phyloP scores from a whole-genome alignment of 2,888 invertebrate genomes.

The Heterodera filipjevi region DNA sequence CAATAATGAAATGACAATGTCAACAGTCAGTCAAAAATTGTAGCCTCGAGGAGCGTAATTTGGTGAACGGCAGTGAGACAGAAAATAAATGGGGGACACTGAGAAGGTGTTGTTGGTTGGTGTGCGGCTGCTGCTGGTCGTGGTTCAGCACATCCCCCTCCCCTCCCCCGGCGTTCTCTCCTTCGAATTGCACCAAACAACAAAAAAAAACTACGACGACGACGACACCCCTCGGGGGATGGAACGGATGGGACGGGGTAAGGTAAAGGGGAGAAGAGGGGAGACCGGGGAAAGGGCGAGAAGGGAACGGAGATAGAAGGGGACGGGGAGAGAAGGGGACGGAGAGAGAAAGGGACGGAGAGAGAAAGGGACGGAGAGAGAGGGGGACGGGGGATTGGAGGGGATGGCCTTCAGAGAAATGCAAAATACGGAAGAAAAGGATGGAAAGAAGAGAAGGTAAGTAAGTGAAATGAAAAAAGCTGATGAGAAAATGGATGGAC shows the following conservation, averaged over 20 bases:
- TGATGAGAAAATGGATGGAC: background rate
- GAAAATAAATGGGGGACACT: background rate
- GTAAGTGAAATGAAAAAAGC: slow-evolving; percentile 13
- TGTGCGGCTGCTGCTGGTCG: background rate
- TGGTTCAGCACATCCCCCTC: background rate
- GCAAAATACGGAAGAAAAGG: slow-evolving; percentile 7
- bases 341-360: background rate
- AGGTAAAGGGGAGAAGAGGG: background rate
- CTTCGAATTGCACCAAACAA: slow-evolving; percentile 5
- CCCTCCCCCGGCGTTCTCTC: background rate
- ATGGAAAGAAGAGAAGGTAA: background rate
- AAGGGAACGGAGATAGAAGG: background rate
- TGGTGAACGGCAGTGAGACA: background rate
- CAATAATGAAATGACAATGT: background rate
- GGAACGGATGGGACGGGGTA: background rate
- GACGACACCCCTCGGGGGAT: background rate
- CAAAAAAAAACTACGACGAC: background rate
- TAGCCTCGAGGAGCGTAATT: slow-evolving; percentile 6
- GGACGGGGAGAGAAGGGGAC: background rate
- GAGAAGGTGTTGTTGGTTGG: background rate
- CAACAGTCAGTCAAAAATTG: background rate
- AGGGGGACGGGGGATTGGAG: background rate
- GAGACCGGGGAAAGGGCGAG: background rate
- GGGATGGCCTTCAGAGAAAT: slow-evolving; percentile 18
- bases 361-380: background rate